Evolutionary conservation across 2,888 invertebrate species (phyloP), one percentile per base, ranked within the genome.

Genomic region (Hemithea aestivaria): DNA sequence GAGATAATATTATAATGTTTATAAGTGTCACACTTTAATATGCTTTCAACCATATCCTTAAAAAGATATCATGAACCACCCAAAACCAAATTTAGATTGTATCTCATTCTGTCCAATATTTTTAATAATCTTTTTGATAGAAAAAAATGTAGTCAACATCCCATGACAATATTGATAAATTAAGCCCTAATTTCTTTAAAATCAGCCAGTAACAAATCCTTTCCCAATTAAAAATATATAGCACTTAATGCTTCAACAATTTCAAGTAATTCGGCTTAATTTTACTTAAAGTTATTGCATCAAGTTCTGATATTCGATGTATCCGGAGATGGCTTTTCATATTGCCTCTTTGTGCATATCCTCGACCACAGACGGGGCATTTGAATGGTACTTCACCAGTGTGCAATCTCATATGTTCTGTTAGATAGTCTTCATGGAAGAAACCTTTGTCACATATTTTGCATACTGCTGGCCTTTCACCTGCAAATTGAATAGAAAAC

Each of bases 341-440:
- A 44, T 88, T 88, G 23, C 85, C 69, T 4, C 77, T 58, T 43
- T 88, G 88, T 0, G 87, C 84, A 24, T 85, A 88, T 0, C 87
- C 88, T 27, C 81, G 54, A 0, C 69, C 76, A 47, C 88, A 88
- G 2, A 88, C 73, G 0, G 88, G 88, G 40, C 88, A 88, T 51
- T 84, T 83, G 52, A 76, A 88, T 7, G 88, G 88, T 1, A 81
- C 83, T 42, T 88, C 88, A 0, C 88, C 88, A 0, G 88, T 88
- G 38, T 88, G 88, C 1, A 88, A 67, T 16, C 85, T 58, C 81
- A 81, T 82, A 43, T 88, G 88, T 37, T 87, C 82, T 11, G 66
- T 82, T 1, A 88, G 58, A 48, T 88, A 88, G 29, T 80, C 81
- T 29, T 74, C 73, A 21, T 87, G 85, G 53, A 61, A 83, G 56